These are phyloP conservation scores for Kryptolebias ocellatus DNA, from an alignment of 2,797 vertebrate species.

Conservation along the genomic window DNA sequence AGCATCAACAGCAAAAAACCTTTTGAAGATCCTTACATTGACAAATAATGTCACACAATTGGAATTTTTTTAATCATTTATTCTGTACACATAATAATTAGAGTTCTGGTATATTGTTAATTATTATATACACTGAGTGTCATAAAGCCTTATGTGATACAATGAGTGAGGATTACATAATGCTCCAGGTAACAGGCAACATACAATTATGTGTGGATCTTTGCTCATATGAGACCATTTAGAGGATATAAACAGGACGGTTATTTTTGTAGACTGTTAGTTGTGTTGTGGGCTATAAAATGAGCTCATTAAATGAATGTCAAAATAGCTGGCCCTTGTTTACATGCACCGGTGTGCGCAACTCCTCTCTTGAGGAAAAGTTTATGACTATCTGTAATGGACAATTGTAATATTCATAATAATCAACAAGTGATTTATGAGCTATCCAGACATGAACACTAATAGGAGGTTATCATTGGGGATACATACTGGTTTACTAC, in stretches of 20 bases:
- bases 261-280: conserved; percentile 11
- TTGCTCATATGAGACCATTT: conserved; percentile 6
- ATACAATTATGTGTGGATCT: conserved; percentile 12
- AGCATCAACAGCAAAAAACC: conserved; percentile 15
- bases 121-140: neutral
- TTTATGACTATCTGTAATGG: neutral
- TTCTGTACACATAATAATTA: conserved; percentile 4
- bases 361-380: neutral
- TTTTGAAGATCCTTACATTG: conserved; percentile 7
- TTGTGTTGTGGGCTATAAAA: conserved; percentile 3
- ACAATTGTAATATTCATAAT: neutral
- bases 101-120: conserved; percentile 11
- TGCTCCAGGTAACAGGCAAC: neutral
- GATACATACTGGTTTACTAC: too few relatives aligned
- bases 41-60: conserved; percentile 10
- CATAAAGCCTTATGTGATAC: neutral
- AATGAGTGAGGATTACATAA: conserved; percentile 3
- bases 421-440: neutral
- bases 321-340: neutral
- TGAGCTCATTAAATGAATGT: conserved; percentile 14
- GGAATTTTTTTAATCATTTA: conserved; percentile 4
- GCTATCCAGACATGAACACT: neutral
- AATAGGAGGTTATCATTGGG: neutral
- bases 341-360: neutral
- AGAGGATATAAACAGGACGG: conserved; percentile 13